Base-by-base conservation (phyloP, 2,797 vertebrate genomes). In the Coregonus sp. region DNA sequence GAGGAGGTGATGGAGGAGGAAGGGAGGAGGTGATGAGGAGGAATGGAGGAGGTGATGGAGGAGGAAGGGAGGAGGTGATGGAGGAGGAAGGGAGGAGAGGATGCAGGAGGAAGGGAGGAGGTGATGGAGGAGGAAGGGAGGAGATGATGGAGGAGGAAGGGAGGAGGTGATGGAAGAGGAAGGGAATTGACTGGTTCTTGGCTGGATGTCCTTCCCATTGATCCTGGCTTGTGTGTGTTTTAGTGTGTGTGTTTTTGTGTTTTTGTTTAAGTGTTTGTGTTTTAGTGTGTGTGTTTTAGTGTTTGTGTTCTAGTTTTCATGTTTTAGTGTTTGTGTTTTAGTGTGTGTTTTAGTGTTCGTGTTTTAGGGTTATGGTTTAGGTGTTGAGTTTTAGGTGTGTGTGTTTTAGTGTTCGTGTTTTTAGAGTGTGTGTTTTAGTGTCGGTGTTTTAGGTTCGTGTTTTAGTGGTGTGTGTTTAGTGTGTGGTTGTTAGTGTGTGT, bases 151-250 rank as follows among this genome's bases (percentile, higher is more conserved):
- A 33, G 65, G 3, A 33, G 31, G 66, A 33, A 7, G n/a, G 66
- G n/a, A 31, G 33, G 66, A 33, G 5, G 33, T 74, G 80, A 16
- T 63, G 7, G 73, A 73, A 50, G 59, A 81, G n/a, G 76, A 75
- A 66, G 61, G 70, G 70, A 82, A 85, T 85, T 89, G 88, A 90
- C 83, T 83, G 78, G 59, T 81, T 87, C 75, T 84, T 90, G 89
- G 86, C 83, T 86, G 82, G 68, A 75, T 82, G 89, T 86, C 86
- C 81, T 77, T 76, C 37, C 69, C 82, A 90, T 90, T 86, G 89
- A 91, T 89, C 82, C 70, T 73, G 78, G 74, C 33, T 76, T 77
- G 75, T 78, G 75, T 75, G 75, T 59, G 33, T 51, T 63, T 67
- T 25, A 51, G 52, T 73, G 76, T 78, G 29, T 72, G 70, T 73